Conservation (phyloP, 2,113 vertebrate species). For the Cyprinodon brontotheroides region DNA sequence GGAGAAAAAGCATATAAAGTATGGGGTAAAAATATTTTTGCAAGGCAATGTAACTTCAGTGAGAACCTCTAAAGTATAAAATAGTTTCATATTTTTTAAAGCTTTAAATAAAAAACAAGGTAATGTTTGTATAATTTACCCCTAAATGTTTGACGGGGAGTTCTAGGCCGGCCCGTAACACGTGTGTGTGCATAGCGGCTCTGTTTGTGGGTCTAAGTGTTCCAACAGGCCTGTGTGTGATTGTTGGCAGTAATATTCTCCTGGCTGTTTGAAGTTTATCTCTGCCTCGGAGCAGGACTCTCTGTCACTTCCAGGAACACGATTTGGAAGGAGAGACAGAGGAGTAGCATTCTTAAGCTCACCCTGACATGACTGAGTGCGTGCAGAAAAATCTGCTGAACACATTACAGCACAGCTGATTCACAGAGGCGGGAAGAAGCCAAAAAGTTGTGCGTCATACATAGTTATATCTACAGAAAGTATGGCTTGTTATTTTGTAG, state of each 20-base stretch:
- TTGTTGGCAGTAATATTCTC: conserved; percentile 51
- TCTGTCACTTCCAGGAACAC: conserved; percentile 72
- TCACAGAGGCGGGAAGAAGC: conserved; percentile 37
- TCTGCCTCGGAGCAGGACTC: conserved; percentile 52
- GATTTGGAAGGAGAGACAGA: conserved; percentile 57
- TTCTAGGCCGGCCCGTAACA: conserved; percentile 69
- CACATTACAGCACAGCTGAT: conserved; percentile 60
- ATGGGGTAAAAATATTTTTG: too few relatives aligned
- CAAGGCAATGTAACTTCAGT: background rate
- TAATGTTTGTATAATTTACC: conserved; percentile 67
- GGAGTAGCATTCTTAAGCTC: conserved; percentile 54
- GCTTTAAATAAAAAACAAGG: conserved; percentile 25
- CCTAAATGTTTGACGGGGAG: conserved; percentile 72
- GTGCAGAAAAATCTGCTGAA: conserved; percentile 34
- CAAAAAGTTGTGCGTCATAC: conserved; percentile 60
- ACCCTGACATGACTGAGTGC: conserved; percentile 51
- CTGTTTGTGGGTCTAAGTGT: conserved; percentile 35
- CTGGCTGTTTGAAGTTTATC: conserved; percentile 75
- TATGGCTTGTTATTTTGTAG: conserved; percentile 38
- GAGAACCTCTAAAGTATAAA: background rate
- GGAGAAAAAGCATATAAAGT: background rate
- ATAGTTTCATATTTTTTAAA: conserved; percentile 28
- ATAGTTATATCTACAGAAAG: conserved; percentile 32
- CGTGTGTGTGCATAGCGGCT: conserved; percentile 9
- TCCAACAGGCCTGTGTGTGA: conserved; percentile 57